Evolutionary conservation across 2,113 vertebrate species (phyloP).

Genomic region (Sorex araneus): DNA sequence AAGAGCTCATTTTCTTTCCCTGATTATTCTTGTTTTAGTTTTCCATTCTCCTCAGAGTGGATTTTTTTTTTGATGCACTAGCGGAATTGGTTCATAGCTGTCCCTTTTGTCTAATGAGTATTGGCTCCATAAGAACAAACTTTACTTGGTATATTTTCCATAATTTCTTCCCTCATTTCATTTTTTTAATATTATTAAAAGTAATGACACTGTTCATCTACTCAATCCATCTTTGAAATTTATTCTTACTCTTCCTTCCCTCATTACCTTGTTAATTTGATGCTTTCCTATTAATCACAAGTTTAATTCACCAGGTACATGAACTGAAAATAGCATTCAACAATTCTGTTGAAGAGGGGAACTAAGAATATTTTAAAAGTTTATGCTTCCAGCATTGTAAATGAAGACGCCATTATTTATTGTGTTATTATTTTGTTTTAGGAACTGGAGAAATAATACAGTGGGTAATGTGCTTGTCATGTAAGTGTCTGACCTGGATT

Average conservation of each 20-base stretch:
- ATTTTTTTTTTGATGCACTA: neutral
- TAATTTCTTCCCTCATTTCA: neutral
- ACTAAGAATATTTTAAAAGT: neutral
- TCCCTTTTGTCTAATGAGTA: constrained; percentile 16
- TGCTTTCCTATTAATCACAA: neutral
- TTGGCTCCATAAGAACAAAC: neutral
- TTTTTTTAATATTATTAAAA: neutral
- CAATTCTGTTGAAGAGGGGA: neutral
- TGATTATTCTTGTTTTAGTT: neutral
- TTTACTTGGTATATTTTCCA: neutral
- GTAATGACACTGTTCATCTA: neutral
- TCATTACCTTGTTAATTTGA: neutral
- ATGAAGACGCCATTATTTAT: neutral
- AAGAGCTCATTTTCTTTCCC: neutral
- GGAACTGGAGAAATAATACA: too few species aligned
- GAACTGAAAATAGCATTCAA: neutral
- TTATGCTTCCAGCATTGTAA: neutral
- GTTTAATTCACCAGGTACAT: neutral
- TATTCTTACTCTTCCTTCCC: neutral
- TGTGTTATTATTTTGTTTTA: too few species aligned
- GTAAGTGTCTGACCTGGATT: too few species aligned
- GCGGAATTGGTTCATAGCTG: neutral
- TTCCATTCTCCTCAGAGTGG: fast-evolving
- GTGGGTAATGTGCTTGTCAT: too few species aligned
- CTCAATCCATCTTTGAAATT: fast-evolving